Evolutionary conservation across 53 echinoderm and acorn worm species (phyloP).

Genomic region (Luidia sarsii): DNA sequence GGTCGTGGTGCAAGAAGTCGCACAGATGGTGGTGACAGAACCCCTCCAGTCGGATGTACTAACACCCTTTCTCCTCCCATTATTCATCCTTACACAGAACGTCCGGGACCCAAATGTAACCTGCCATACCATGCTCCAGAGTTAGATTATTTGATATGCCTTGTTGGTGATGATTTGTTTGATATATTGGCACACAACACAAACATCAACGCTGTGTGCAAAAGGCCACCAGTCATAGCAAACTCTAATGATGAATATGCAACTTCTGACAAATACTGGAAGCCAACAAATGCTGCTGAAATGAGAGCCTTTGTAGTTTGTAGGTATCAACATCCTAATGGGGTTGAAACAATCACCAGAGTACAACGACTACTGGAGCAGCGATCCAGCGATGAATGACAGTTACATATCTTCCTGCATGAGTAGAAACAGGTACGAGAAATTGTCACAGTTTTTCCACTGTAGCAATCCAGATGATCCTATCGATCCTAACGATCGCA

Average conservation of each 20-base stretch:
- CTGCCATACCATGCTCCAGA: neutral
- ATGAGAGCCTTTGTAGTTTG: constrained; percentile 19
- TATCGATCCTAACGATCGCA: constrained; percentile 2
- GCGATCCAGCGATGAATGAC: constrained; percentile 6
- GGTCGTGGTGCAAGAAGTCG: neutral
- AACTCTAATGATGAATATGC: constrained; percentile 18
- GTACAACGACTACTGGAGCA: constrained; percentile 42
- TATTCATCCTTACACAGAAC: neutral
- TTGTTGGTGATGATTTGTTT: constrained; percentile 51
- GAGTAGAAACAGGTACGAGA: constrained; percentile 25
- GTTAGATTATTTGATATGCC: neutral
- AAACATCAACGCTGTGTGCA: constrained; percentile 31
- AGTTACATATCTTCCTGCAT: neutral
- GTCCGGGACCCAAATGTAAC: constrained; percentile 7
- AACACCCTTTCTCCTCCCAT: neutral
- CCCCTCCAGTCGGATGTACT: neutral
- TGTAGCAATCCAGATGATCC: neutral
- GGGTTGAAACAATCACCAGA: constrained; percentile 29
- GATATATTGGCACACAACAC: constrained; percentile 23
- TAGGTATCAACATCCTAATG: constrained; percentile 42
- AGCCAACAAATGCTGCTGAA: constrained; percentile 9
- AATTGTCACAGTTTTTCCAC: constrained; percentile 28
- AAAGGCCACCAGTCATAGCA: constrained; percentile 4
- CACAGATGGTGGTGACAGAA: neutral
- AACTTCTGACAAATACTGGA: constrained; percentile 23